Evolutionary conservation across 2,888 invertebrate genomes (phyloP).

Genomic region (Netelia inedita): DNA sequence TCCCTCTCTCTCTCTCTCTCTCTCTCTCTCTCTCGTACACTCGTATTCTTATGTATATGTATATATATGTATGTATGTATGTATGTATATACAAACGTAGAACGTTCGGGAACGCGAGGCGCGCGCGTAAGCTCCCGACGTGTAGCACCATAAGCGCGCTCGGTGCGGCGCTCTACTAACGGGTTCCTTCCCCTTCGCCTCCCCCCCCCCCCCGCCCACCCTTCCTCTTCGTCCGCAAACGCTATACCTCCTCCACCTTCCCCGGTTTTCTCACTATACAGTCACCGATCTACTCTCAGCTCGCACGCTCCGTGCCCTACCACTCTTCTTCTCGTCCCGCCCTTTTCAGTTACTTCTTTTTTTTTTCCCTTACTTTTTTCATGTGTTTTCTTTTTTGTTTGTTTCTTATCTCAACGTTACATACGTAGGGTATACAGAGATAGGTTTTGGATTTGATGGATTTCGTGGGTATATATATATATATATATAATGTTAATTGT

Average conservation of each 20-base stretch:
- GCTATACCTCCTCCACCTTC: conserved; percentile 60
- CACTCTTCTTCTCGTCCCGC: conserved; percentile 70
- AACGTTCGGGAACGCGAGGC: conserved; percentile 68
- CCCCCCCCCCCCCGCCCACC: conserved; percentile 84
- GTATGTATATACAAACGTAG: conserved; percentile 21
- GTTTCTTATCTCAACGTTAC: not conserved
- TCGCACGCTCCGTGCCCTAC: conserved; percentile 48
- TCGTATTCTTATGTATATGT: conserved; percentile 76
- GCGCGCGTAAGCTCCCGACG: conserved; percentile 61
- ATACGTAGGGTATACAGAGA: not conserved
- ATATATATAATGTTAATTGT: not conserved
- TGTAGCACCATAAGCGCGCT: conserved; percentile 66
- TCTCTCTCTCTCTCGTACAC: conserved; percentile 76
- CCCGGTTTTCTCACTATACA: conserved; percentile 19
- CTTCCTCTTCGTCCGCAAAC: conserved; percentile 51
- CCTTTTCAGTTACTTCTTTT: conserved; percentile 57
- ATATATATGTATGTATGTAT: conserved; percentile 3
- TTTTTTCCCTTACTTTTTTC: too few species aligned
- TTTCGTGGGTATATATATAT: not conserved
- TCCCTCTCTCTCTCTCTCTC: conserved; percentile 77
- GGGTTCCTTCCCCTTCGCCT: conserved; percentile 79
- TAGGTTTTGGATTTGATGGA: too few species aligned
- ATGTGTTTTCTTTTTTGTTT: not conserved
- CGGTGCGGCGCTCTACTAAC: conserved; percentile 81
- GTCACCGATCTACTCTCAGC: conserved; percentile 52